A percentile compares a stretch with the other conserved stretches of the same genome.
Conservation (phyloP, 2,888 invertebrate species). For the Apeira syringaria region DNA sequence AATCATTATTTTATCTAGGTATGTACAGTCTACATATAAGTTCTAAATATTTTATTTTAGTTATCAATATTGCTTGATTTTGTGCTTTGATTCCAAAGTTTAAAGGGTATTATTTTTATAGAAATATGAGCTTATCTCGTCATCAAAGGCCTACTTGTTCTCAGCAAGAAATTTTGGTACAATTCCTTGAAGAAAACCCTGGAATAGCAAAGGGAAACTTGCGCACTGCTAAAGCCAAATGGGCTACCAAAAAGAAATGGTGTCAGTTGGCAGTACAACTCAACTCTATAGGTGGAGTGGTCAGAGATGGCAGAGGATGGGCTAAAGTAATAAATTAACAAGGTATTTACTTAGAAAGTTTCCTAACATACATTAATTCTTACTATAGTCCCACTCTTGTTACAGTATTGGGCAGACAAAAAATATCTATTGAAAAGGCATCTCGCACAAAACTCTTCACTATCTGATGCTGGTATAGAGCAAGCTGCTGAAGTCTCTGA, state of each 20-base stretch:
- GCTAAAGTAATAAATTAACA: not conserved
- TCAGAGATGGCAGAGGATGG: not conserved
- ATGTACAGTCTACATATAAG: no score
- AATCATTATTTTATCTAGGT: no score
- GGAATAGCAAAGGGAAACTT: not conserved
- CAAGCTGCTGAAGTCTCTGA: no score
- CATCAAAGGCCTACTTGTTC: not conserved
- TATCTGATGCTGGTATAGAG: no score
- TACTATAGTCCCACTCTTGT: not conserved
- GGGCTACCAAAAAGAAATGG: not conserved
- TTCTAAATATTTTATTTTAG: no score
- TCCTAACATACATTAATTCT: not conserved
- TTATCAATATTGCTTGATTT: no score
- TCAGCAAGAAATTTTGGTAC: not conserved
- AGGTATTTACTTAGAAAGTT: not conserved
- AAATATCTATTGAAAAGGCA: not conserved
- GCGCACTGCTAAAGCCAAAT: not conserved
- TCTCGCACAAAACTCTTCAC: no score
- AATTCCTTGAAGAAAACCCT: not conserved
- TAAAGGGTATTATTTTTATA: no score
- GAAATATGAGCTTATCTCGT: no score
- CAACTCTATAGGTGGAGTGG: not conserved
- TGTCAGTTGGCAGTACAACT: not conserved
- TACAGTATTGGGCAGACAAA: not conserved
- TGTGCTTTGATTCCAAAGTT: no score